Conservation (phyloP, 2,113 vertebrate species). For the Ceyx cyanopectus region DNA sequence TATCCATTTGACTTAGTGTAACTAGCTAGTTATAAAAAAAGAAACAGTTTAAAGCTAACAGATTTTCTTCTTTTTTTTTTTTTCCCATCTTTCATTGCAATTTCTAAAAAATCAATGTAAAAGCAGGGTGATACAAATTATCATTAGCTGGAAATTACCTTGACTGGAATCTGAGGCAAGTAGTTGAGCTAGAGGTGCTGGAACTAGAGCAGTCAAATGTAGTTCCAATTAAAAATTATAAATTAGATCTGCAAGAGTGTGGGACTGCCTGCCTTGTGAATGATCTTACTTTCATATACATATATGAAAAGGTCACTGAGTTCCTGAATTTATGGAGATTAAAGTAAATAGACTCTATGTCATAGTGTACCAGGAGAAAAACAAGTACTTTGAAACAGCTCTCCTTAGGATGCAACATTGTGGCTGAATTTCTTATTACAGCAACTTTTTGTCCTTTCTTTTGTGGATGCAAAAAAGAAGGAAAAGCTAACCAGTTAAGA, state of each 20-base stretch:
- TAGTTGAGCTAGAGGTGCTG: not conserved
- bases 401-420: not conserved
- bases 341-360: conserved; percentile 24
- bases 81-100: not conserved
- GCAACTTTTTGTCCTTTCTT: not conserved
- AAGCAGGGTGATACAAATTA: conserved; percentile 11
- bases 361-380: not conserved
- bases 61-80: not conserved
- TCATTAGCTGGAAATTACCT: conserved; percentile 27
- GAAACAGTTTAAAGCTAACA: not conserved
- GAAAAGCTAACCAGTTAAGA: not conserved
- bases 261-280: not conserved
- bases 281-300: not conserved
- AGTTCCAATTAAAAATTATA: conserved; percentile 37
- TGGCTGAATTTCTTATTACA: not conserved
- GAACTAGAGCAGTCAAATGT: not conserved
- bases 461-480: not conserved
- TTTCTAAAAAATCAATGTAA: conserved; percentile 14
- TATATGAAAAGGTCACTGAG: not conserved
- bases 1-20: conserved; percentile 15
- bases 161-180: not conserved
- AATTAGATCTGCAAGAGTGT: not conserved
- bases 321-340: conserved; percentile 4
- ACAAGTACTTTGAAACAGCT: not conserved
- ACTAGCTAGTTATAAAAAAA: conserved; percentile 5